These are phyloP conservation scores for Drosophila subpulchrella DNA, from an alignment of 1,140 invertebrate genomes.

Conservation along the genomic window DNA sequence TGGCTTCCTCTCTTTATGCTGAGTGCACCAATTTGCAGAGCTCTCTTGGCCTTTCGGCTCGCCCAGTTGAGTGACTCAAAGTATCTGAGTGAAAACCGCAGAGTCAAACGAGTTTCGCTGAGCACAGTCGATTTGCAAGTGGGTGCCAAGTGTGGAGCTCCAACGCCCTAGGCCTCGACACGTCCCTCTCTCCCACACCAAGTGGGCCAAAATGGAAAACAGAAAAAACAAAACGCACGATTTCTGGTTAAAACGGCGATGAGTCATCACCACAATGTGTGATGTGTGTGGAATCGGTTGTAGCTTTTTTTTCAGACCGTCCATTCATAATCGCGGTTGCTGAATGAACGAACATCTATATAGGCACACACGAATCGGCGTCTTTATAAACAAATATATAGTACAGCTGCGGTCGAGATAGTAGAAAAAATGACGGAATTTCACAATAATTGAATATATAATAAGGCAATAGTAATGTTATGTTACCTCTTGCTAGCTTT, in stretches of 20 bases:
- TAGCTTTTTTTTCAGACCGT: constrained; percentile 30
- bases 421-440: constrained; percentile 9
- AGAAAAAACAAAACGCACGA: constrained; percentile 56
- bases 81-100: constrained; percentile 22
- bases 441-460: background rate
- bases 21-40: constrained; percentile 14
- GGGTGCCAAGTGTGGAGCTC: constrained; percentile 37
- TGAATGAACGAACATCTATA: constrained; percentile 63
- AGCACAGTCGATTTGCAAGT: constrained; percentile 45
- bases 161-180: constrained; percentile 47
- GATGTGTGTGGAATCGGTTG: constrained; percentile 52
- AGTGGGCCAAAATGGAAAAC: constrained; percentile 65
- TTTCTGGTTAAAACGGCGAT: constrained; percentile 73
- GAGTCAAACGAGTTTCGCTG: constrained; percentile 38
- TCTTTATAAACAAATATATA: constrained; percentile 47
- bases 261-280: constrained; percentile 58
- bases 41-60: constrained; percentile 12
- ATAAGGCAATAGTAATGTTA: background rate
- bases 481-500: background rate
- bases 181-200: constrained; percentile 37
- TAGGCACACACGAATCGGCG: constrained; percentile 35
- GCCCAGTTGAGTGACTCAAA: background rate
- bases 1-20: constrained; percentile 12
- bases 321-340: constrained; percentile 69
- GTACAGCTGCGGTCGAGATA: constrained; percentile 37